Percentiles rank a stretch among this genome's conserved stretches.
phyloP scores from a whole-genome alignment of 2,888 invertebrate species.

The Caprella mutica region DNA sequence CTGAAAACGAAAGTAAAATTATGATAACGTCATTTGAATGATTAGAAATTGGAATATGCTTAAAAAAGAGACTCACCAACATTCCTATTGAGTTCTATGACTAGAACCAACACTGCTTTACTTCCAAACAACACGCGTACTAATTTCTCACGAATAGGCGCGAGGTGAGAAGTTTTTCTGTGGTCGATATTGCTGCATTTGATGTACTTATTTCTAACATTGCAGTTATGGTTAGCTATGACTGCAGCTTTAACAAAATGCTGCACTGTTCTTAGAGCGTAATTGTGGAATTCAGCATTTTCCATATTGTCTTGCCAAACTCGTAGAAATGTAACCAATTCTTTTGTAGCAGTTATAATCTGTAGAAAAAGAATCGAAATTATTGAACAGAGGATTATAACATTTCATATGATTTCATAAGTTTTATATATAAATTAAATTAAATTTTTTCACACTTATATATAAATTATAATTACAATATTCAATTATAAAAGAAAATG shows the following conservation, averaged over 20 bases:
- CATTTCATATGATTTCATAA: background rate
- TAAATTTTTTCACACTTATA: background rate
- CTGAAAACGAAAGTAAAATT: no score
- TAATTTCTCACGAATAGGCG: background rate
- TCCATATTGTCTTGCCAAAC: constrained; percentile 5
- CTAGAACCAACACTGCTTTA: background rate
- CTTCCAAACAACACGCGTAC: background rate
- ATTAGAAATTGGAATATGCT: no score
- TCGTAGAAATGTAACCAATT: background rate
- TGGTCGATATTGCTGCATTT: background rate
- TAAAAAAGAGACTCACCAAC: background rate
- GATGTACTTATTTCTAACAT: background rate
- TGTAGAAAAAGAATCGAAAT: background rate
- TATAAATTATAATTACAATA: background rate
- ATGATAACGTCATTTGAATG: no score
- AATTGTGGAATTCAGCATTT: background rate
- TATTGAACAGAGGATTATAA: background rate
- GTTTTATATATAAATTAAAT: background rate
- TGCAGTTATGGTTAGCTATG: background rate
- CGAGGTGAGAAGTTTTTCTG: background rate
- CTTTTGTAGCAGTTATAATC: background rate
- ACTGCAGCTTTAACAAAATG: background rate
- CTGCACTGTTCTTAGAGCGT: background rate
- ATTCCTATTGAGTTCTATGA: background rate
- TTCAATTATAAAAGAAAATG: no score